Evolutionary conservation across 1,140 invertebrate species (phyloP).

Genomic region (Leptinotarsa texana): DNA sequence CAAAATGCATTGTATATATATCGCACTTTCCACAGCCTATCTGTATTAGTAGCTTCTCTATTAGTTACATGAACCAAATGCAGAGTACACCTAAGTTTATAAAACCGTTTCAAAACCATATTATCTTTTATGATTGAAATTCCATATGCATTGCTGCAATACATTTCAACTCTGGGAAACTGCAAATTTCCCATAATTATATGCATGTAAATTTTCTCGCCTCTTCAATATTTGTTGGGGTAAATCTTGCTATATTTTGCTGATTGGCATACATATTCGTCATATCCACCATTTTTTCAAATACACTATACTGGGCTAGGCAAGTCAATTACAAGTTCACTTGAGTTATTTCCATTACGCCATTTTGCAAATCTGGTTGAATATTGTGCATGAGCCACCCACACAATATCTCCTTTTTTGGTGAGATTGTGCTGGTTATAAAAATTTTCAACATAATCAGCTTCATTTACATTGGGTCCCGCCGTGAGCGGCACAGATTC

Average conservation of each 20-base stretch:
- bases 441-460: too few species aligned
- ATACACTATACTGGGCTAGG: slow-evolving; percentile 14
- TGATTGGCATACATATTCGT: slow-evolving; percentile 26
- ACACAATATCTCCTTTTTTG: too few species aligned
- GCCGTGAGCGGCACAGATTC: too few species aligned
- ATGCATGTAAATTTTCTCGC: slow-evolving; percentile 20
- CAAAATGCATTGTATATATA: background rate
- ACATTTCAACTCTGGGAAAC: slow-evolving; percentile 14
- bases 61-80: background rate
- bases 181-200: slow-evolving; percentile 29
- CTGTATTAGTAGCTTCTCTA: background rate
- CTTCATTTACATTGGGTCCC: too few species aligned
- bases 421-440: too few species aligned
- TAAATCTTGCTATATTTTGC: slow-evolving; percentile 9
- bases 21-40: background rate
- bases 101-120: background rate
- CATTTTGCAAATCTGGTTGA: too few species aligned
- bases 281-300: slow-evolving; percentile 7
- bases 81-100: background rate
- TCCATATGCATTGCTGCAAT: background rate
- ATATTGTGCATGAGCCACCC: too few species aligned
- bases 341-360: too few species aligned
- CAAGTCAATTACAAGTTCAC: background rate
- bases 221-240: background rate
- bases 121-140: background rate